A percentile compares a stretch with the other conserved stretches of the same genome.
These are phyloP conservation scores for Corythaeola cristata DNA, from an alignment of 2,113 vertebrate genomes.

Conservation along the genomic window DNA sequence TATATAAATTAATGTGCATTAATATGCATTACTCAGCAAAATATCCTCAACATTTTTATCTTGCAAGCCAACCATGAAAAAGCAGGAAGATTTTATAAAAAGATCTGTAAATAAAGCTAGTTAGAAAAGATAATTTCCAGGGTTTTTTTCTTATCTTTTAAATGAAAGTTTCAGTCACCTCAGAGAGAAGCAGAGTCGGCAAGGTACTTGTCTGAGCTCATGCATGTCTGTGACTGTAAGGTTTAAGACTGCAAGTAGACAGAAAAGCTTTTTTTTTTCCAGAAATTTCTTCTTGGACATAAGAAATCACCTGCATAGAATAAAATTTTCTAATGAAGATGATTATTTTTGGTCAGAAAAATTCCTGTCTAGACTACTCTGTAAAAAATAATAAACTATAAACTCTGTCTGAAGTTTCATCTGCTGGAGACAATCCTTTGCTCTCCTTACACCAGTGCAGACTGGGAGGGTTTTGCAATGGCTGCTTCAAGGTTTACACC, in stretches of 20 bases:
- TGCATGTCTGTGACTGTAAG: not conserved
- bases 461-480: not conserved
- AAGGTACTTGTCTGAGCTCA: not conserved
- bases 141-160: not conserved
- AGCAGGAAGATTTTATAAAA: not conserved
- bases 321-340: not conserved
- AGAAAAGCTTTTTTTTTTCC: not conserved
- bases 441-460: not conserved
- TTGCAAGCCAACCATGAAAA: not conserved
- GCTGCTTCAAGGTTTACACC: not conserved
- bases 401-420: not conserved
- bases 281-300: not conserved
- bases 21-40: not conserved
- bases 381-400: not conserved
- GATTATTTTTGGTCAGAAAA: not conserved
- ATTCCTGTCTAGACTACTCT: not conserved
- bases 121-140: not conserved
- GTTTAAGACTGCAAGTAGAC: not conserved
- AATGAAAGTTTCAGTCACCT: not conserved
- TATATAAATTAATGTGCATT: constrained; percentile 7
- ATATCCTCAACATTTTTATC: not conserved
- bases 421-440: not conserved
- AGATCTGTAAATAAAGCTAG: not conserved
- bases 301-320: not conserved
- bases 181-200: not conserved